Evolutionary conservation across 1,140 invertebrate species (phyloP).

Genomic region (Bicyclus anynana): DNA sequence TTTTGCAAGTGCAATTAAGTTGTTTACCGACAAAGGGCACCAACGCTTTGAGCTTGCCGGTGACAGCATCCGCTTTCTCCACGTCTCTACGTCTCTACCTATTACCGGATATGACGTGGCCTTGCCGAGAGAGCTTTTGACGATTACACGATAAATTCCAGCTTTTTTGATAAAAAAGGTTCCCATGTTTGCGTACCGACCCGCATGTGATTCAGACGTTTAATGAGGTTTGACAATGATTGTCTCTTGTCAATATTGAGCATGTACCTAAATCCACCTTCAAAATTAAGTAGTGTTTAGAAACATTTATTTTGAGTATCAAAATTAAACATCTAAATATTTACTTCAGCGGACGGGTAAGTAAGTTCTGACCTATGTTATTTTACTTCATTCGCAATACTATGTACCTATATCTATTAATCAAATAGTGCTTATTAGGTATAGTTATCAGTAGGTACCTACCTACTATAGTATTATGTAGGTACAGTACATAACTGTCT

Average conservation of each 20-base stretch:
- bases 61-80: constrained; percentile 65
- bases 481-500: too few species aligned
- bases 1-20: constrained; percentile 59
- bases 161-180: constrained; percentile 37
- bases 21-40: constrained; percentile 51
- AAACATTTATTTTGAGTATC: too few species aligned
- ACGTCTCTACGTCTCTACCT: constrained; percentile 38
- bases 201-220: constrained; percentile 18
- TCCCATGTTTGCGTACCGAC: constrained; percentile 36
- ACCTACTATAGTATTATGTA: too few species aligned
- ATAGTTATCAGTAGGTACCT: too few species aligned
- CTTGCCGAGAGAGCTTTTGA: constrained; percentile 65
- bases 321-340: too few species aligned
- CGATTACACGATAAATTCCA: constrained; percentile 70
- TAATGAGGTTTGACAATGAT: background rate
- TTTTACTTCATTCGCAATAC: too few species aligned
- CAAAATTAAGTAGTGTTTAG: too few species aligned
- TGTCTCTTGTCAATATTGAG: background rate
- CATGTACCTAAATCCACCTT: too few species aligned
- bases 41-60: constrained; percentile 53
- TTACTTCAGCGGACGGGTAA: too few species aligned
- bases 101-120: constrained; percentile 67
- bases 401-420: too few species aligned
- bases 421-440: too few species aligned
- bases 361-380: too few species aligned